Evolutionary conservation across 2,888 invertebrate species (phyloP).

Genomic region (Hetaerina titia): DNA sequence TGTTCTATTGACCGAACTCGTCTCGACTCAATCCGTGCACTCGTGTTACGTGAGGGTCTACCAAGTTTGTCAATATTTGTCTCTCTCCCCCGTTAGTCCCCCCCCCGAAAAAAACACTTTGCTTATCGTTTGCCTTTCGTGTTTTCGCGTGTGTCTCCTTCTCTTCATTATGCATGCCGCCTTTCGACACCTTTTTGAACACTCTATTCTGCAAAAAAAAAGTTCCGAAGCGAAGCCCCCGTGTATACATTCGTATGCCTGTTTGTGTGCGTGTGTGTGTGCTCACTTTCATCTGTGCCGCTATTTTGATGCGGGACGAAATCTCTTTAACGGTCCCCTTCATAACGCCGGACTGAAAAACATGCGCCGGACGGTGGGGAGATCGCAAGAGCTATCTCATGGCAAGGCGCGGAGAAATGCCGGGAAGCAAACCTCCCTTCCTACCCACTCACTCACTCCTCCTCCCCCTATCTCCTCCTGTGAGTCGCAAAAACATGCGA

Average conservation of each 20-base stretch:
- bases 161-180: slow-evolving; percentile 11
- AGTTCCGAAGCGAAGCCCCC: background rate
- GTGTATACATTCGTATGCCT: background rate
- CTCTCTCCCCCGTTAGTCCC: background rate
- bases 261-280: background rate
- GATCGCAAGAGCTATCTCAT: slow-evolving; percentile 21
- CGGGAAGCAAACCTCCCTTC: background rate
- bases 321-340: slow-evolving; percentile 27
- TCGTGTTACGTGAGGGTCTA: background rate
- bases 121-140: background rate
- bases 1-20: background rate
- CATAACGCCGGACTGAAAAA: slow-evolving; percentile 4
- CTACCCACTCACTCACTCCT: no score
- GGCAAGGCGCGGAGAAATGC: background rate
- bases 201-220: background rate
- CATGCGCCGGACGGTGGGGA: background rate
- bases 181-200: slow-evolving; percentile 25
- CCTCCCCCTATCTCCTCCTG: background rate
- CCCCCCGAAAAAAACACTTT: background rate
- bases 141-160: background rate
- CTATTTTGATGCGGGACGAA: slow-evolving; percentile 35
- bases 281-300: slow-evolving; percentile 39
- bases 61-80: slow-evolving; percentile 15
- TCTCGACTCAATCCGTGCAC: background rate
- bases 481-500: background rate